A percentile compares a stretch with the other conserved stretches of the same genome.
Conservation (phyloP, 2,797 vertebrate species). For the Coracias cyanogaster region DNA sequence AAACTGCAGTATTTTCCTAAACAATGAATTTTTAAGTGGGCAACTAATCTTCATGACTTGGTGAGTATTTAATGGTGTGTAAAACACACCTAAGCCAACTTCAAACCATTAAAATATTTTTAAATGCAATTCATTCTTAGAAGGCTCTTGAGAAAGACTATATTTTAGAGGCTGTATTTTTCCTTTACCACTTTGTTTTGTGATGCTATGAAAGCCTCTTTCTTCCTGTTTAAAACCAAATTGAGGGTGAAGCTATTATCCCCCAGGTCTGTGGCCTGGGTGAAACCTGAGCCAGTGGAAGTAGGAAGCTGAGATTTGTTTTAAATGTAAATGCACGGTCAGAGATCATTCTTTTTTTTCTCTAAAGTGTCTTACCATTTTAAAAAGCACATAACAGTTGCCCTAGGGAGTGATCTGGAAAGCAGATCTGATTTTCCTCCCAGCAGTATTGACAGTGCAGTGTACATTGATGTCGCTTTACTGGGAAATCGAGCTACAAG, state of each 20-base stretch:
- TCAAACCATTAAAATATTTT: neutral
- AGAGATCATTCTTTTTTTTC: neutral
- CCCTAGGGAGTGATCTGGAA: neutral
- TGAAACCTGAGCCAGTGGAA: neutral
- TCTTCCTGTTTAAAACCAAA: neutral
- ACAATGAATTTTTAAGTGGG: neutral
- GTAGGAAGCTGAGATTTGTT: neutral
- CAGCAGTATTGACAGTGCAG: neutral
- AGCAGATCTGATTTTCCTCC: neutral
- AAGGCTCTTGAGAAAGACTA: neutral
- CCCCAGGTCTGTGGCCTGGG: neutral
- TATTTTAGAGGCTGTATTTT: neutral
- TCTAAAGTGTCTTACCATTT: neutral
- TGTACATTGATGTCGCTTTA: neutral
- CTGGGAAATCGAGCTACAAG: neutral
- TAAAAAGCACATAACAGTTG: neutral
- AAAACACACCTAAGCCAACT: neutral
- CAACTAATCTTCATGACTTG: neutral
- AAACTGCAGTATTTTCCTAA: neutral
- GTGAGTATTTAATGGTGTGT: neutral
- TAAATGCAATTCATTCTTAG: neutral
- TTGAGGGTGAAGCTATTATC: neutral
- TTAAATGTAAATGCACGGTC: neutral
- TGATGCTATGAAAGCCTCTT: neutral
- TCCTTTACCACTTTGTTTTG: neutral